Evolutionary conservation across 64 coral and sea anemone genomes (phyloP).

Genomic region (Orbicella faveolata): DNA sequence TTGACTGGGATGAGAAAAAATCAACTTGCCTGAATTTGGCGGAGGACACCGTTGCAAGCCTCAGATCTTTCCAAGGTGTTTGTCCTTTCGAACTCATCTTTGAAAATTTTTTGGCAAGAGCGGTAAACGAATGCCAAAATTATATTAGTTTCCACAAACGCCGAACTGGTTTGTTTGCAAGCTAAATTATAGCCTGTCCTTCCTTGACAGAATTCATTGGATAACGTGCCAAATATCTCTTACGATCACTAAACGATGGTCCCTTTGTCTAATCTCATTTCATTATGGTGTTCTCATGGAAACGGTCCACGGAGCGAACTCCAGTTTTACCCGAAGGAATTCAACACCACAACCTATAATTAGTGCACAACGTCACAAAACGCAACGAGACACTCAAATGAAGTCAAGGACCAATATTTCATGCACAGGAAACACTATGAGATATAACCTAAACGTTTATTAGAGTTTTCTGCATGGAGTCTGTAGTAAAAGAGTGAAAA

Average conservation of each 20-base stretch:
- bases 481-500: neutral
- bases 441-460: neutral
- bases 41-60: slow-evolving; percentile 50
- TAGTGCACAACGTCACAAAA: slow-evolving; percentile 29
- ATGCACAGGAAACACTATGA: neutral
- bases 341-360: slow-evolving; percentile 13
- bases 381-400: neutral
- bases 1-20: no score
- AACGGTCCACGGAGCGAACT: neutral
- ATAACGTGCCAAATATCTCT: slow-evolving; percentile 13
- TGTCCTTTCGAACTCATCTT: slow-evolving; percentile 17
- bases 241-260: neutral
- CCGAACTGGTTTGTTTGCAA: slow-evolving; percentile 4
- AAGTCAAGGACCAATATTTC: neutral
- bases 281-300: slow-evolving; percentile 22
- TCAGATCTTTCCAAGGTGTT: slow-evolving; percentile 69
- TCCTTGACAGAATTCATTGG: neutral
- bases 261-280: slow-evolving; percentile 6
- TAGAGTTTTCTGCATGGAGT: neutral
- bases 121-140: neutral
- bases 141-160: neutral
- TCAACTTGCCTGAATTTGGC: slow-evolving; percentile 79
- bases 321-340: neutral
- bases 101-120: no score
- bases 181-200: neutral